Evolutionary conservation across 2,888 invertebrate genomes (phyloP), one percentile per base, ranked within the genome.

Genomic region (Lasioglossum vierecki): DNA sequence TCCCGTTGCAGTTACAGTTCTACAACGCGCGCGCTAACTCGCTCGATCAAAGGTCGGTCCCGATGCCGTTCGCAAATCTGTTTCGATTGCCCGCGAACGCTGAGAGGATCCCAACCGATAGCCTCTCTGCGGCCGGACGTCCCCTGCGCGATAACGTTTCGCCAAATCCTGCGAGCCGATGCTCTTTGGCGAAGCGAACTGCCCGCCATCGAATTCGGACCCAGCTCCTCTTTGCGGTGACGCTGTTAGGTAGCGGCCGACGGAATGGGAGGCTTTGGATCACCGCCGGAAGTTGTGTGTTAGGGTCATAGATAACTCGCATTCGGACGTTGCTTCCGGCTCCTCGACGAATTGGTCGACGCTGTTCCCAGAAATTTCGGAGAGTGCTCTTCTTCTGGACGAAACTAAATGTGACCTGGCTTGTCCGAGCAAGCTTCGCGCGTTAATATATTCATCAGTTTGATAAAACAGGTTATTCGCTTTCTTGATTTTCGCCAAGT

Each of bases 1-100:
- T 57, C n/a, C 57, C n/a, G 57, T 57, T 57, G 57, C 53, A n/a
- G 53, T 57, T 57, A 63, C 72, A 63, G 57, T 57, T n/a, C 72
- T 63, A 63, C 75, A 68, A 72, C 75, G 57, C 70, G 44, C 44
- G 30, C 60, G 84, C 81, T 83, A 83, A 78, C 79, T 71, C 76
- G 80, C 60, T 72, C 71, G 78, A 74, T 77, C 75, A 72, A 81
- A 78, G 41, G 46, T 18, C 13, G 22, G 46, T 26, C 41, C 22
- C 15, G 63, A 6, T 63, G 63, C 71, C 44, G 30, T n/a, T 35
- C 60, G 30, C 75, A 39, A 44, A n/a, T 60, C 44, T 68, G 80
- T 26, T 44, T 80, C 77, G 41, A 39, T 26, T 57, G n/a, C 71
- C 18, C 41, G 18, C 39, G 79, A 60, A 85, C 30, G 72, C 72